Conservation (phyloP, 1,140 invertebrate genomes). For the Drosophila navojoa region DNA sequence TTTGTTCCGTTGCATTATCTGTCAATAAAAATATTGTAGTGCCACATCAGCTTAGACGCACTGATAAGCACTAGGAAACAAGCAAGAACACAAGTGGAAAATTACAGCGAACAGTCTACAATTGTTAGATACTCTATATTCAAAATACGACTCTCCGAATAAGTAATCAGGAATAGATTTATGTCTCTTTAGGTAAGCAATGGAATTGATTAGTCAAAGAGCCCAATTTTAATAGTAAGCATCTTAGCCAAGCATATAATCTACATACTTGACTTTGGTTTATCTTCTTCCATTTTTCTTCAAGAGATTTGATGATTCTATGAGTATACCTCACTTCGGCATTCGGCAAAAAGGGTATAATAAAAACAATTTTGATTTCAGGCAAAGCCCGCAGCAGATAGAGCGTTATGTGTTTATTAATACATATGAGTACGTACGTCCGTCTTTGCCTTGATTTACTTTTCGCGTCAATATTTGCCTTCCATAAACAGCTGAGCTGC, state of each 20-base stretch:
- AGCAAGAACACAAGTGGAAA: slow-evolving; percentile 1
- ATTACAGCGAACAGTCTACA: slow-evolving; percentile 14
- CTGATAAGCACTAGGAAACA: slow-evolving; percentile 17
- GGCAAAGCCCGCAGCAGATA: slow-evolving; percentile 27
- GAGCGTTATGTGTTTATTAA: slow-evolving; percentile 22
- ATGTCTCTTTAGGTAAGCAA: too few species aligned
- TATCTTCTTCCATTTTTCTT: too few species aligned
- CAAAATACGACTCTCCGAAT: not conserved
- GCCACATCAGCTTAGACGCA: slow-evolving; percentile 2
- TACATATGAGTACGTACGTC: slow-evolving; percentile 38
- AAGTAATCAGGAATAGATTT: not conserved
- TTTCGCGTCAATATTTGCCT: slow-evolving; percentile 47
- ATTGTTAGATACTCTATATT: not conserved
- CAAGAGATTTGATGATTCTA: too few species aligned
- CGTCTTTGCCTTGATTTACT: slow-evolving; percentile 56
- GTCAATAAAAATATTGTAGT: slow-evolving; percentile 52
- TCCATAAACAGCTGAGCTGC: slow-evolving; percentile 21
- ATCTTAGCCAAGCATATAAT: too few species aligned
- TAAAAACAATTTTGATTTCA: slow-evolving; percentile 44
- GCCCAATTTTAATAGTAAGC: too few species aligned
- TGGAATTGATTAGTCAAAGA: too few species aligned
- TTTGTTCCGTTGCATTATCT: slow-evolving; percentile 57
- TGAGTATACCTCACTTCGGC: too few species aligned
- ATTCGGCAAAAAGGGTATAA: not conserved
- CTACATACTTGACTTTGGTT: too few species aligned